Base-by-base conservation (phyloP, 2,888 invertebrate genomes). In the Galeopsomyia nigrocyanea region DNA sequence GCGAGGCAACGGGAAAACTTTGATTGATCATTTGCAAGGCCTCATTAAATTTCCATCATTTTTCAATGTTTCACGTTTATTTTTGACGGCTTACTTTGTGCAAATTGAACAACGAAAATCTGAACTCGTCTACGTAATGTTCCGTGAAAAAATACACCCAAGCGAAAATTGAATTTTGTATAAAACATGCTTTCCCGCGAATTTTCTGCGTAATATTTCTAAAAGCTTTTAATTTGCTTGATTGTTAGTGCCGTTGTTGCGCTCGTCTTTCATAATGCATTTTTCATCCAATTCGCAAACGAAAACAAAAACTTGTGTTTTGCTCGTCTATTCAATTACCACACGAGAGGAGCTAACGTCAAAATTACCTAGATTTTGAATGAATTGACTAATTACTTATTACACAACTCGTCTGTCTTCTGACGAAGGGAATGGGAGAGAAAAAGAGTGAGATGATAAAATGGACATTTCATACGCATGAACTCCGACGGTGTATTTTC, bases 301-400 rank as follows among this genome's bases (percentile, higher is more conserved):
- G 56, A 46, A 69, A 63, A 58, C 58, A 57, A 53, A 26, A 64
- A 57, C 47, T 58, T 51, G 57, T 57, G 56, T 70, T 19, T 51
- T 21, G 3, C 55, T 22, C 14, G 2, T 49, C 49, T 26, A 62
- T 49, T 63, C 50, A 69, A 61, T 66, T 68, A 71, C 50, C 6
- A 5, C 16, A 6, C 21, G 58, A n/a, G 49, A 31, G n/a, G 22
- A 60, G n/a, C 55, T 69, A 61, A 69, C 60, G 65, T 46, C 31
- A 56, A 31, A 69, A 73, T 73, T 69, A 73, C 47, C 65, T 69
- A 62, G 56, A 73, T 71, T 65, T 57, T 68, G 47, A 68, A 65
- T 67, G 58, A 74, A 74, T 74, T 64, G 70, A 67, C 74, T 60
- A 70, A 74, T 74, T 74, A 71, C 39, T 56, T 51, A 71, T 68